These are phyloP conservation scores for Penaeus vannamei DNA, from an alignment of 1,140 invertebrate genomes.

Conservation along the genomic window DNA sequence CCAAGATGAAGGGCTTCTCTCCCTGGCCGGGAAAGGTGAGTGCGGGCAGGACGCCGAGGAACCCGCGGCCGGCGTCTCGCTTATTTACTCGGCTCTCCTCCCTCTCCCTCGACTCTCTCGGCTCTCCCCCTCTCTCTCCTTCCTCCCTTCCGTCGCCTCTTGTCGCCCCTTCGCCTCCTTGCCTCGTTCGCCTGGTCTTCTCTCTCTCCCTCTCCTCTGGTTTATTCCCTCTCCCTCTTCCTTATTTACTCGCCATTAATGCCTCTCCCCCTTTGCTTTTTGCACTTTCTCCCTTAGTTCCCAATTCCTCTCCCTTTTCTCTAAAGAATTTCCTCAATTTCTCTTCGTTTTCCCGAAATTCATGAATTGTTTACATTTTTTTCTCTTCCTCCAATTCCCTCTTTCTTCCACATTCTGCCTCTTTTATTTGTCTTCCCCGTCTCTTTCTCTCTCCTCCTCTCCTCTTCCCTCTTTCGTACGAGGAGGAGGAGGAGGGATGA, in stretches of 20 bases:
- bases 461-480: too few species aligned
- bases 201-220: too few species aligned
- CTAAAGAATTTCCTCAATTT: too few species aligned
- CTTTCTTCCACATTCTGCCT: too few species aligned
- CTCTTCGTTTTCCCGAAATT: neutral
- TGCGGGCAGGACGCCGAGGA: neutral
- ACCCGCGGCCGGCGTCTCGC: neutral
- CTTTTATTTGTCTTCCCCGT: too few species aligned
- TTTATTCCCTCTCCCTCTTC: neutral
- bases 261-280: neutral
- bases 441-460: too few species aligned
- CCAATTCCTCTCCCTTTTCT: too few species aligned
- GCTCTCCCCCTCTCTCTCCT: neutral
- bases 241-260: neutral
- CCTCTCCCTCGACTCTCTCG: neutral
- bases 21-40: constrained; percentile 70
- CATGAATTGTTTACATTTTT: too few species aligned
- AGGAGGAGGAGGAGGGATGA: too few species aligned
- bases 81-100: neutral
- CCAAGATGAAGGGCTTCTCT: constrained; percentile 71
- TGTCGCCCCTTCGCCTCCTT: neutral
- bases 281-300: too few species aligned
- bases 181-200: too few species aligned
- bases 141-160: neutral
- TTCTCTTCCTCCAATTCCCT: too few species aligned